Conservation (phyloP, 64 coral and sea anemone genomes). For the Stylophora pistillata region DNA sequence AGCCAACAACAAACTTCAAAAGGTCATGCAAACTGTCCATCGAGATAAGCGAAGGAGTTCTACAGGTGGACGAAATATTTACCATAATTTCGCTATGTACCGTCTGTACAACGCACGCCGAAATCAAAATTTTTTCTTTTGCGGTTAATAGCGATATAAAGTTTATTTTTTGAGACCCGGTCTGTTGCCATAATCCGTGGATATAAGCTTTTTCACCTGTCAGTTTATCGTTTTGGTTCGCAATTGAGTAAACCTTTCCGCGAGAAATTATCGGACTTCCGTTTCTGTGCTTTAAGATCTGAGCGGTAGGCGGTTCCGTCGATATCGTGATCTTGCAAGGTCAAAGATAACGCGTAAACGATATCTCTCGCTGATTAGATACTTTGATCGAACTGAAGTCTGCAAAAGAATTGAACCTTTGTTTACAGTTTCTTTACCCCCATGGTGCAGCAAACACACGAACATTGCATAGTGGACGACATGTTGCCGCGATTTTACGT, state of each 20-base stretch:
- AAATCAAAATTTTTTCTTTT: background rate
- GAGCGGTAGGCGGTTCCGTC: too few species aligned
- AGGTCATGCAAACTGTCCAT: background rate
- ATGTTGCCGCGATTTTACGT: background rate
- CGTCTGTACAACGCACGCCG: background rate
- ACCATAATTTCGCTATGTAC: too few species aligned
- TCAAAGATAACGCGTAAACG: background rate
- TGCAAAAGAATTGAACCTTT: background rate
- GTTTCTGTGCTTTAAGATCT: too few species aligned
- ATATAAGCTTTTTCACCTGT: background rate
- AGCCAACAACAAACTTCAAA: background rate
- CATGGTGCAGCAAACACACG: background rate
- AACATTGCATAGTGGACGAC: background rate
- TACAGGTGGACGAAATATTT: background rate
- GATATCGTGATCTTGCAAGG: background rate
- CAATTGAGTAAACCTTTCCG: background rate
- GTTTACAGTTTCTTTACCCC: constrained; percentile 2
- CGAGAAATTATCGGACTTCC: constrained; percentile 2
- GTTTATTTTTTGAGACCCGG: background rate
- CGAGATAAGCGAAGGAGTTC: background rate
- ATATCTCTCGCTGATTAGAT: background rate
- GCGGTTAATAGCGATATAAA: background rate
- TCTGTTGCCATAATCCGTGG: background rate
- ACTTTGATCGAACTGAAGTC: background rate
- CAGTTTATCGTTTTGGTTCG: background rate